A percentile compares a stretch with the other conserved stretches of the same genome.
These are phyloP conservation scores for Rhysida immarginata DNA, from an alignment of 1,140 invertebrate species.

Conservation along the genomic window DNA sequence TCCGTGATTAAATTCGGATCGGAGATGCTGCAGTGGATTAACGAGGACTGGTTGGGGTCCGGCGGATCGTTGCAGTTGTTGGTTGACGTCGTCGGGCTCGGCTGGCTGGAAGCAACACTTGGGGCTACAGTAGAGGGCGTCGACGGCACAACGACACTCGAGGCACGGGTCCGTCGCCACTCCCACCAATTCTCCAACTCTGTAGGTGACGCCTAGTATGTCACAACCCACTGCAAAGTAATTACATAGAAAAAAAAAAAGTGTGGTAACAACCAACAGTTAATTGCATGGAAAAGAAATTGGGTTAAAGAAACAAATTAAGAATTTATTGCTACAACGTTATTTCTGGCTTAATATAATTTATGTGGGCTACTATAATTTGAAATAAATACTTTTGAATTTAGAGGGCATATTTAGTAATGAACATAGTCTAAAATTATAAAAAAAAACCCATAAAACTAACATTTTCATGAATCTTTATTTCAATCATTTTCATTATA, in stretches of 20 bases:
- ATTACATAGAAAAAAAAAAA: neutral
- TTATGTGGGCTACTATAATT: no score
- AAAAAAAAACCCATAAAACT: no score
- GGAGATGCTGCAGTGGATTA: slow-evolving; percentile 9
- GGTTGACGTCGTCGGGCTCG: neutral
- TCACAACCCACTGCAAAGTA: slow-evolving; percentile 15
- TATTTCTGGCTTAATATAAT: no score
- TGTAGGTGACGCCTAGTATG: slow-evolving; percentile 21
- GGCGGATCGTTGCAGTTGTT: slow-evolving; percentile 2
- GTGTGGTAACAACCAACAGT: neutral
- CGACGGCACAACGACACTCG: slow-evolving; percentile 24
- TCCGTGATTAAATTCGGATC: slow-evolving; percentile 10
- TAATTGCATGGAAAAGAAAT: neutral
- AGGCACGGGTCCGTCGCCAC: slow-evolving; percentile 24
- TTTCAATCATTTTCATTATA: no score
- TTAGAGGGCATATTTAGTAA: no score
- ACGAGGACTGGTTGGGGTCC: neutral
- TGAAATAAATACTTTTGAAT: no score
- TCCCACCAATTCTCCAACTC: slow-evolving; percentile 22
- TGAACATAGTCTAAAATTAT: no score
- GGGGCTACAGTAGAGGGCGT: slow-evolving; percentile 23
- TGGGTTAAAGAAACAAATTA: no score
- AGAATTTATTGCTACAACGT: no score
- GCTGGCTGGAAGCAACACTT: slow-evolving; percentile 25
- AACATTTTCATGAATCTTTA: no score